A percentile compares a stretch with the other conserved stretches of the same genome.
These are phyloP conservation scores for Hydractinia symbiolongicarpus DNA, from an alignment of 30 jellyfish, hydroid and myxozoan species.

Conservation along the genomic window DNA sequence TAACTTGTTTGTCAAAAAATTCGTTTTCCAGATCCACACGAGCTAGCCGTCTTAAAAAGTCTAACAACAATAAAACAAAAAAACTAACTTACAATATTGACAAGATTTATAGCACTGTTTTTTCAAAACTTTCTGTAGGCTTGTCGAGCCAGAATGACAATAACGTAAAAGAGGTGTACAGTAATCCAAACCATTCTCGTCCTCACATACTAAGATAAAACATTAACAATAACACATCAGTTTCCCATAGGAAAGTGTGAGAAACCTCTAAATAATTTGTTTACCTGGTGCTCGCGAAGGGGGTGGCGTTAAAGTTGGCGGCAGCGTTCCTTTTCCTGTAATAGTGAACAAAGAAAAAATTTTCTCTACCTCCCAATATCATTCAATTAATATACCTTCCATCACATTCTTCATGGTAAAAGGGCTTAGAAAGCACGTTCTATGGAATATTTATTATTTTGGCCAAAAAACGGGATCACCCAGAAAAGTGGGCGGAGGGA, in stretches of 20 bases:
- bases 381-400: too few relatives aligned
- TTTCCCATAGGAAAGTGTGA: background rate
- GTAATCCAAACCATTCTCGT: background rate
- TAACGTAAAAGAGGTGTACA: background rate
- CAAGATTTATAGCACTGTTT: conserved; percentile 2
- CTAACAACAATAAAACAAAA: too few relatives aligned
- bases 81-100: background rate
- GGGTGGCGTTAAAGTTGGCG: conserved; percentile 12
- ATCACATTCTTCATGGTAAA: too few relatives aligned
- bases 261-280: background rate
- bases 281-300: background rate
- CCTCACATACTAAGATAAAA: background rate
- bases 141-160: background rate
- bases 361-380: too few relatives aligned
- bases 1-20: too few relatives aligned
- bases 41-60: too few relatives aligned
- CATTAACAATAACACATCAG: background rate
- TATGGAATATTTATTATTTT: too few relatives aligned
- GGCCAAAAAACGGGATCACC: too few relatives aligned
- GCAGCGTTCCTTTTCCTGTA: background rate
- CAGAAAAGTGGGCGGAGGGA: too few relatives aligned
- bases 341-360: too few relatives aligned
- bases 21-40: too few relatives aligned
- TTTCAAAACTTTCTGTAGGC: background rate
- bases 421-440: too few relatives aligned